These are phyloP conservation scores for Harpagus bidentatus DNA, from an alignment of 2,113 vertebrate species.

Conservation along the genomic window DNA sequence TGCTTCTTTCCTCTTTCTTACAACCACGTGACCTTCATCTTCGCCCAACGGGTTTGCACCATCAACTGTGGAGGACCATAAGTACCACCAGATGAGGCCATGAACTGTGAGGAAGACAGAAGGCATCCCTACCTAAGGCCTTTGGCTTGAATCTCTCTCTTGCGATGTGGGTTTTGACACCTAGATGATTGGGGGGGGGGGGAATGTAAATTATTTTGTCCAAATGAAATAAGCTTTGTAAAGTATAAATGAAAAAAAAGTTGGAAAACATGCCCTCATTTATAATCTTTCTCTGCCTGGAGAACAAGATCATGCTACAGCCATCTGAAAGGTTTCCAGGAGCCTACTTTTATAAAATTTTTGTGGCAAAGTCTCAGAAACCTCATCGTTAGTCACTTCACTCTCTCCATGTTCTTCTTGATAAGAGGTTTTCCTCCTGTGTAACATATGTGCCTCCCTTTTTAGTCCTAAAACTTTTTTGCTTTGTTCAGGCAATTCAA, in stretches of 20 bases:
- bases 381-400: conserved; percentile 45
- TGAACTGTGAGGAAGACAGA: neutral
- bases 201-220: neutral
- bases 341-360: conserved; percentile 6
- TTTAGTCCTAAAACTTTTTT: conserved; percentile 55
- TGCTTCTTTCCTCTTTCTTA: neutral
- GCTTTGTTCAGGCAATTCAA: conserved; percentile 59
- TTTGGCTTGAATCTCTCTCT: neutral
- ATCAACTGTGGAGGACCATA: neutral
- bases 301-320: conserved; percentile 18
- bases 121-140: neutral
- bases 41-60: neutral
- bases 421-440: conserved; percentile 61
- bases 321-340: conserved; percentile 35
- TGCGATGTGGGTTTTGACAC: neutral
- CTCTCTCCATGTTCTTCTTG: conserved; percentile 53
- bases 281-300: neutral
- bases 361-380: conserved; percentile 24
- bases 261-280: neutral
- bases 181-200: neutral
- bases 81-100: neutral
- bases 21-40: neutral
- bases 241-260: neutral
- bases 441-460: conserved; percentile 57
- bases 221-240: neutral